Evolutionary conservation across 2,113 vertebrate genomes (phyloP).

Genomic region (Pholis gunnellus): DNA sequence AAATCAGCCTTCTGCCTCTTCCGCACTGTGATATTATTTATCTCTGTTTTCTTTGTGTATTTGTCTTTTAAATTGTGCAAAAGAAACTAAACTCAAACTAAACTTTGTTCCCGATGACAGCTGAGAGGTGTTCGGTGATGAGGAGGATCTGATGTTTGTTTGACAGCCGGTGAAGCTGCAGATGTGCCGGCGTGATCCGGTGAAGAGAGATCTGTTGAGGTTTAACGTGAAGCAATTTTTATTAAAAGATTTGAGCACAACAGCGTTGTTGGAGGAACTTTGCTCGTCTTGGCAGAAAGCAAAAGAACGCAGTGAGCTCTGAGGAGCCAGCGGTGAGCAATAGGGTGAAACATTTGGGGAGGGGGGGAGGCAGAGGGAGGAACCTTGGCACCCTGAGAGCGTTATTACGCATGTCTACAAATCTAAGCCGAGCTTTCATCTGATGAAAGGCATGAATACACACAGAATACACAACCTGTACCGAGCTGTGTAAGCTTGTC

Average conservation of each 20-base stretch:
- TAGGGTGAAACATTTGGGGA: constrained; percentile 18
- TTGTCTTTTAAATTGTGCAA: no score
- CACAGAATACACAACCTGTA: constrained; percentile 5
- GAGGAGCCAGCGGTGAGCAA: constrained; percentile 7
- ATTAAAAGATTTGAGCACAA: background rate
- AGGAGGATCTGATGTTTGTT: background rate
- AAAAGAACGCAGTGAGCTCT: background rate
- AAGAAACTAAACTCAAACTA: no score
- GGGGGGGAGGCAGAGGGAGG: constrained; percentile 9
- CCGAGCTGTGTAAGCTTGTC: constrained; percentile 14
- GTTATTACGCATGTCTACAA: constrained; percentile 40
- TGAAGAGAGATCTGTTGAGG: background rate
- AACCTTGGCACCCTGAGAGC: constrained; percentile 25
- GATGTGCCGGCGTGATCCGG: background rate
- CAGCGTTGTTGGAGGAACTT: background rate
- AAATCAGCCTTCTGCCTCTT: no score
- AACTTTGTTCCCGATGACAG: no score
- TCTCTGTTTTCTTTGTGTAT: no score
- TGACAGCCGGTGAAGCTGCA: background rate
- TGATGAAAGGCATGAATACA: constrained; percentile 46
- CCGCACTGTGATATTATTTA: no score
- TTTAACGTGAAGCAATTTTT: background rate
- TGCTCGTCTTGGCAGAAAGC: background rate
- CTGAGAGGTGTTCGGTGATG: background rate
- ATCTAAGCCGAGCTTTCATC: constrained; percentile 48